These are phyloP conservation scores for Hydraecia micacea DNA, from an alignment of 2,888 invertebrate genomes.

Conservation along the genomic window DNA sequence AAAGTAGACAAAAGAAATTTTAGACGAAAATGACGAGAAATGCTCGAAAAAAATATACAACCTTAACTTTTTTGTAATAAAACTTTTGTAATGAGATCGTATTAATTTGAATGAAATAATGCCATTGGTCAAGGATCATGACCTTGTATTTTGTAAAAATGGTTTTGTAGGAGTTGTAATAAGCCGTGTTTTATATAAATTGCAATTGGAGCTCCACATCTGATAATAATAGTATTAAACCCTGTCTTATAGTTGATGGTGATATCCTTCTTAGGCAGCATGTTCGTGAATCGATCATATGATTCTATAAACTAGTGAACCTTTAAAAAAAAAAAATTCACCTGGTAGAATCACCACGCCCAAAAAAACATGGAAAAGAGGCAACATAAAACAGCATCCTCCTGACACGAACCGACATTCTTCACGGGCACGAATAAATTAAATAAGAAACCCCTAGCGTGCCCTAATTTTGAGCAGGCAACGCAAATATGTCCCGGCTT, in stretches of 20 bases:
- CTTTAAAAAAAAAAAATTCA: no score
- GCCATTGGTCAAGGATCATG: constrained; percentile 43
- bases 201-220: no score
- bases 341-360: no score
- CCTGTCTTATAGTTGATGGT: neutral
- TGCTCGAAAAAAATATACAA: constrained; percentile 38
- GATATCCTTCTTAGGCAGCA: neutral
- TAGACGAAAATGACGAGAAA: constrained; percentile 42
- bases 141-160: neutral
- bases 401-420: constrained; percentile 64
- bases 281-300: neutral
- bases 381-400: constrained; percentile 45
- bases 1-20: constrained; percentile 49
- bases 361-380: constrained; percentile 27
- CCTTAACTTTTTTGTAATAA: constrained; percentile 58
- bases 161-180: neutral
- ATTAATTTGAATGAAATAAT: constrained; percentile 58
- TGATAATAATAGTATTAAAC: neutral
- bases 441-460: constrained; percentile 75
- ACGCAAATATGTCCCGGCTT: constrained; percentile 73
- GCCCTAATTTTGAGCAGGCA: constrained; percentile 73
- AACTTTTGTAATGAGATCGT: constrained; percentile 61
- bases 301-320: neutral
- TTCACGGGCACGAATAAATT: constrained; percentile 77
- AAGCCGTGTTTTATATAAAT: neutral